Conservation (phyloP, 2,113 vertebrate species). For the Etheostoma spectabile region DNA sequence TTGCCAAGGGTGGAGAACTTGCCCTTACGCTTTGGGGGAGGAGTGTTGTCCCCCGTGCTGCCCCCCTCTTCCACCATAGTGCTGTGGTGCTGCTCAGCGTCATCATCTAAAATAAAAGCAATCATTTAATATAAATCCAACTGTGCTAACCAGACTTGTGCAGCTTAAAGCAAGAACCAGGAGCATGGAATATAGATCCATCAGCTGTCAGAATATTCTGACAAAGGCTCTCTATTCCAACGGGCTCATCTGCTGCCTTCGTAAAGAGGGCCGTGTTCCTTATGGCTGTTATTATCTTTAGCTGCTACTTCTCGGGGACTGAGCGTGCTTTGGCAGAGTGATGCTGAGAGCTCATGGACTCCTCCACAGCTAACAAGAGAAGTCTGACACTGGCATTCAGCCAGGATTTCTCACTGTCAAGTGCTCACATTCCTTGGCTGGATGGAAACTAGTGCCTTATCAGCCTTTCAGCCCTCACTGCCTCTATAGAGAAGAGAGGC, state of each 20-base stretch:
- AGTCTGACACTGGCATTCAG: conserved; percentile 58
- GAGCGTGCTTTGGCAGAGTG: conserved; percentile 73
- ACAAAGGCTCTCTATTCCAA: neutral
- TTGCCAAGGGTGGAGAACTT: conserved; percentile 97
- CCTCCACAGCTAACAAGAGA: conserved; percentile 73
- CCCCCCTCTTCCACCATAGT: conserved; percentile 88
- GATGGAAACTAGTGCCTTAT: conserved; percentile 70
- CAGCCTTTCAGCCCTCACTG: conserved; percentile 59
- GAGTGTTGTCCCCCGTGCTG: conserved; percentile 88
- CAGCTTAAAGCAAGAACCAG: neutral
- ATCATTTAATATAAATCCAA: neutral
- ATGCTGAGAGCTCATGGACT: conserved; percentile 66
- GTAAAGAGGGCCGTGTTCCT: conserved; percentile 42
- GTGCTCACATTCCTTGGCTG: conserved; percentile 78
- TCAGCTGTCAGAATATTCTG: neutral
- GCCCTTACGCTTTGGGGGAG: conserved; percentile 94
- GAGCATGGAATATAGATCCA: neutral
- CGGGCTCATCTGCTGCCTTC: conserved; percentile 26
- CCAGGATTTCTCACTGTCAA: conserved; percentile 72
- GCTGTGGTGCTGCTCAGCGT: conserved; percentile 87
- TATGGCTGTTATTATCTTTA: conserved; percentile 72
- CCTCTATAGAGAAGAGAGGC: conserved; percentile 29
- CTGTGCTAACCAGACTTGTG: neutral
- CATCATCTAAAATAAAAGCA: conserved; percentile 81
- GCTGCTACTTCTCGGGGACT: conserved; percentile 65